Evolutionary conservation across 2,113 vertebrate genomes (phyloP).

Genomic region (Sinocyclocheilus rhinocerous): DNA sequence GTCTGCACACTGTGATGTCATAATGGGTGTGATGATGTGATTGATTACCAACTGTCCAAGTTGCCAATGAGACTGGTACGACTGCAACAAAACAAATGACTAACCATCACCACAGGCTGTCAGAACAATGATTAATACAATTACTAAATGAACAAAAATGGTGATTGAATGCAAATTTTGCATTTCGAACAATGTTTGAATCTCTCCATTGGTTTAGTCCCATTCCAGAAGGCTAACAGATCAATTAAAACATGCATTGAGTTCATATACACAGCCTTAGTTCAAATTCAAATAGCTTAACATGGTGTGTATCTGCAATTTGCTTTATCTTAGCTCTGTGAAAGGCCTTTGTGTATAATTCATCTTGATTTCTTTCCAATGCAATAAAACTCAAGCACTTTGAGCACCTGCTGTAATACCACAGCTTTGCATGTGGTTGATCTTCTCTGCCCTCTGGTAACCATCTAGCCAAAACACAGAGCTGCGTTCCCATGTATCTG

Average conservation of each 20-base stretch:
- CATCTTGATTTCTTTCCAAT: conserved; percentile 18
- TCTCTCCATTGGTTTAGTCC: not conserved
- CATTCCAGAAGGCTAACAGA: not conserved
- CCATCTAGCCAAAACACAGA: not conserved
- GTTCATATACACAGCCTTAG: not conserved
- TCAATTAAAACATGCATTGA: not conserved
- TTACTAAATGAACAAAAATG: not conserved
- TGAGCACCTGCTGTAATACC: conserved; percentile 12
- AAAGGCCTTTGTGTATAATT: conserved; percentile 32
- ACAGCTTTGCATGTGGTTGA: conserved; percentile 38
- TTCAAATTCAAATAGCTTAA: not conserved
- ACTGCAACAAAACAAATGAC: conserved; percentile 17
- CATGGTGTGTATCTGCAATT: conserved; percentile 6
- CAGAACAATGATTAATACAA: conserved; percentile 10
- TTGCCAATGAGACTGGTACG: not conserved
- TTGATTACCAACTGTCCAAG: conserved; percentile 29
- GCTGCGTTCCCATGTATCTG: not conserved
- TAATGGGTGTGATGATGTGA: conserved; percentile 34
- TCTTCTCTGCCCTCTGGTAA: conserved; percentile 25
- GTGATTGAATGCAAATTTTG: not conserved
- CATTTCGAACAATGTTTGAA: not conserved
- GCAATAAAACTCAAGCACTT: conserved; percentile 5
- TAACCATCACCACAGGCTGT: not conserved
- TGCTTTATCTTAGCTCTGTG: not conserved
- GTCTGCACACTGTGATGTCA: not conserved